Base-by-base conservation (phyloP, 1,140 invertebrate species). In the Caenorhabditis tropicalis region DNA sequence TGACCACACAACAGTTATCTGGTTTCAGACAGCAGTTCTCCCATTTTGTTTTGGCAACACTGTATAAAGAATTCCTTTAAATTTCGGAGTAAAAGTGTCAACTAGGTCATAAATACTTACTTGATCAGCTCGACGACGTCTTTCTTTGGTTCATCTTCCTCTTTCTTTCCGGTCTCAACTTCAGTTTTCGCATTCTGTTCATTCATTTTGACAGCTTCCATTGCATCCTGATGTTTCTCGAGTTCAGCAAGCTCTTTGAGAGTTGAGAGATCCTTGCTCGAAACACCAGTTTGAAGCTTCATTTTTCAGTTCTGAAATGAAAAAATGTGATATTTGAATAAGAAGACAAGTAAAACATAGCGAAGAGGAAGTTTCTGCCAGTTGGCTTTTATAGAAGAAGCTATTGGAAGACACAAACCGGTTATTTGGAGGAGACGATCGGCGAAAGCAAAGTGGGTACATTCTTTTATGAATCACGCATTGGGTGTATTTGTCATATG, bases 321-420 rank as follows among this genome's bases (percentile, higher is more conserved):
- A 46, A 10, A 36, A 65, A 43, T 16, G 1, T 31, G 36, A 46
- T 43, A 12, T 19, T n/a, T 24, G 24, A 46, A 19, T 5, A 24
- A 74, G 12, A 74, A 1, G 33, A 43, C 36, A 74, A 74, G 65
- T 74, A 74, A 74, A 74, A 21, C 36, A 43, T 74, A 36, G 19
- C 43, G 65, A n/a, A 21, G 53, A 6, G 29, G 31, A n/a, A 10
- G 65, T 74, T 74, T 74, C 36, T 36, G 65, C 65, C 65, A 43
- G 21, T 74, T 74, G 36, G 27, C 65, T 74, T 74, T 74, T 74
- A 74, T 74, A 74, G 65, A 19, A 74, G 65, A 74, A 21, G 65
- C 65, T 31, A 43, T 33, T 43, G 65, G 65, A 43, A 74, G 65
- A 4, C 36, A 27, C 5, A 43, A 74, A 74, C 65, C 65, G 65